Conservation (phyloP, 2,113 vertebrate species). For the Rhinogobius similis region DNA sequence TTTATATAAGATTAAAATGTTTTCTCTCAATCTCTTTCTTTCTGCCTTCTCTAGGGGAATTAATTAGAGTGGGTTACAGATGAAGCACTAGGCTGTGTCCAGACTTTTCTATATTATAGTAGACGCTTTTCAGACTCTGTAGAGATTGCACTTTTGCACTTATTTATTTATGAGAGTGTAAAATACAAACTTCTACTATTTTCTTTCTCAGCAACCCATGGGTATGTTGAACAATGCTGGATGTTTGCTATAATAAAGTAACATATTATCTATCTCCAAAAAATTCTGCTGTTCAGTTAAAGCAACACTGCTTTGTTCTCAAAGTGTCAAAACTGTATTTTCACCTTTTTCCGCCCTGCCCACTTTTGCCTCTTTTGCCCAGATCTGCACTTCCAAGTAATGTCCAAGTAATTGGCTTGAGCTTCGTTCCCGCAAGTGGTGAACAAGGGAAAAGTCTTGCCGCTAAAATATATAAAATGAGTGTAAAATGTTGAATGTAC, state of each 20-base stretch:
- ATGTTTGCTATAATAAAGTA: slow-evolving; percentile 40
- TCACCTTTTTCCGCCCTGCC: too few relatives aligned
- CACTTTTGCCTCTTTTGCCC: too few relatives aligned
- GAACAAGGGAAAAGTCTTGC: too few relatives aligned
- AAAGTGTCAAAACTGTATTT: neutral
- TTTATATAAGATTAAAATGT: slow-evolving; percentile 27
- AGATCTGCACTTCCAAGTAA: too few relatives aligned
- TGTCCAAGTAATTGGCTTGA: too few relatives aligned
- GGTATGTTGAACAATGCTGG: slow-evolving; percentile 16
- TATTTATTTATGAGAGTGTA: slow-evolving; percentile 1
- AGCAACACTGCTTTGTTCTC: neutral
- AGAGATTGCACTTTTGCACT: slow-evolving; percentile 2
- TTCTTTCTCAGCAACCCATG: slow-evolving; percentile 26
- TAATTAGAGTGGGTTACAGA: slow-evolving; percentile 53
- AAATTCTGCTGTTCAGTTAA: neutral
- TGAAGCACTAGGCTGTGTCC: slow-evolving; percentile 24
- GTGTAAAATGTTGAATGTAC: too few relatives aligned
- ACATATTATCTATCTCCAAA: slow-evolving; percentile 21
- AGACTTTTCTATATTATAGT: slow-evolving; percentile 22
- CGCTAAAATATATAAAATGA: too few relatives aligned
- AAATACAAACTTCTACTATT: slow-evolving; percentile 2
- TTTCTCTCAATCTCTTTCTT: slow-evolving; percentile 17
- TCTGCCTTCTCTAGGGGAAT: slow-evolving; percentile 37
- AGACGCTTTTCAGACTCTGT: neutral
- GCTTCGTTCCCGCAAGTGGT: too few relatives aligned